A percentile compares a stretch with the other conserved stretches of the same genome.
Evolutionary conservation across 2,113 vertebrate species (phyloP).

Genomic region (Pseudorasbora parva): DNA sequence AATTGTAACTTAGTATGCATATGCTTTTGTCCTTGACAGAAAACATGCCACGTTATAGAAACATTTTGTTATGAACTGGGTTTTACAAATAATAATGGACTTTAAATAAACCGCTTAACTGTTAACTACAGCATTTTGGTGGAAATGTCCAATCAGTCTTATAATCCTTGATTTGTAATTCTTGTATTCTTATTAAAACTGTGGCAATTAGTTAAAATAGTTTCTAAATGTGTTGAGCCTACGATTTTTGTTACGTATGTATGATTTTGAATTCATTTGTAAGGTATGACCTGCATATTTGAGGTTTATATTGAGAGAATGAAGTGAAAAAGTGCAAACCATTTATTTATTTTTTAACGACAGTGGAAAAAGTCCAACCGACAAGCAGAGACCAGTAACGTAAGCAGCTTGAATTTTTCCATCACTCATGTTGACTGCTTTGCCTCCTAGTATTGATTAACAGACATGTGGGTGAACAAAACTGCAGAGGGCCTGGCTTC

Average conservation of each 20-base stretch:
- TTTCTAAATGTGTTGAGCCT: no score
- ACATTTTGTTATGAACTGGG: no score
- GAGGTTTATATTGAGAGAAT: neutral
- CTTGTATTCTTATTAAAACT: no score
- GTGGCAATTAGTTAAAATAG: no score
- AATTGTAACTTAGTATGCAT: neutral
- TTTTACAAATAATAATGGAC: no score
- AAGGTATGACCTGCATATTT: neutral
- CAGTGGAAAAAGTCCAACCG: conserved; percentile 61
- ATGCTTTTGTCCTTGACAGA: neutral
- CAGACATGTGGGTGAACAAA: conserved; percentile 62
- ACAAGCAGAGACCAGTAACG: conserved; percentile 72
- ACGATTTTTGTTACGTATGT: no score
- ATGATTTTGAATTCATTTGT: neutral
- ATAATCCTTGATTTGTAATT: no score
- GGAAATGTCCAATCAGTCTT: no score
- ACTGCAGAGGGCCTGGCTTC: conserved; percentile 60
- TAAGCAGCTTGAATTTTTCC: conserved; percentile 69
- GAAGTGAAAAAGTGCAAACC: conserved; percentile 42
- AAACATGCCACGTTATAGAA: no score
- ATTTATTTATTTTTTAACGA: conserved; percentile 60
- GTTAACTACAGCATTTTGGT: no score
- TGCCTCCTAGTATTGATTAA: conserved; percentile 67
- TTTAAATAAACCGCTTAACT: no score
- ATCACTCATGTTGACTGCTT: conserved; percentile 74